Percentiles rank a stretch among this genome's conserved stretches.
Evolutionary conservation across 2,888 invertebrate genomes (phyloP).

Genomic region (Morinoia aosen): DNA sequence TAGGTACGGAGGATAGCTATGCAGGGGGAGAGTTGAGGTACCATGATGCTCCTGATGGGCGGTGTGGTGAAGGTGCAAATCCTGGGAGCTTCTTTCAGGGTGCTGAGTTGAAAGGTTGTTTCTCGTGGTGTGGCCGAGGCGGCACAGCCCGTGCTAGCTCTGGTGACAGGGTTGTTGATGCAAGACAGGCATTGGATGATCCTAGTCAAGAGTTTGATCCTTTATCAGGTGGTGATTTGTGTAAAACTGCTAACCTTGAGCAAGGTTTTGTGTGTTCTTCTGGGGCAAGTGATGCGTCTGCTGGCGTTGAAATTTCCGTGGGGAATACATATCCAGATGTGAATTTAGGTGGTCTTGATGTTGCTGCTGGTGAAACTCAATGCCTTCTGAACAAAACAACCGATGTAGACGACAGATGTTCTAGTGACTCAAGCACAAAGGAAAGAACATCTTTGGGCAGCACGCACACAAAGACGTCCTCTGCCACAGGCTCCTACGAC

Average conservation of each 20-base stretch:
- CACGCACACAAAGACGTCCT: background rate
- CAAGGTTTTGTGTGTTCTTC: background rate
- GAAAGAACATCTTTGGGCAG: background rate
- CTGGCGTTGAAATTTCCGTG: background rate
- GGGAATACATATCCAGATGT: background rate
- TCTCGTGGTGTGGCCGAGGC: background rate
- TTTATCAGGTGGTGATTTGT: background rate
- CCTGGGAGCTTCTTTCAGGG: background rate
- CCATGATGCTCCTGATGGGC: background rate
- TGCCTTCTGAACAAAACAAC: background rate
- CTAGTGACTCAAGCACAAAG: background rate
- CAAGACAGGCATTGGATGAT: background rate
- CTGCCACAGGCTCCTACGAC: background rate
- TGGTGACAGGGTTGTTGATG: background rate
- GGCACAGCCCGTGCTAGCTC: background rate
- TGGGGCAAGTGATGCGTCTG: background rate
- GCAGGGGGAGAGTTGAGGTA: background rate
- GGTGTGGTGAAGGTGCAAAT: background rate
- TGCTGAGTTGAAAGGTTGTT: background rate
- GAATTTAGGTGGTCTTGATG: background rate
- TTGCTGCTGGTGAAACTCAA: background rate
- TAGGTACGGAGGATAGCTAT: conserved; percentile 55
- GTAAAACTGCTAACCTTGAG: background rate
- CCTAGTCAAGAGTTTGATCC: background rate
- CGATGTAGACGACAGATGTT: background rate